Base-by-base conservation (phyloP, 2,797 vertebrate species). In the Peromyscus nudipes region DNA sequence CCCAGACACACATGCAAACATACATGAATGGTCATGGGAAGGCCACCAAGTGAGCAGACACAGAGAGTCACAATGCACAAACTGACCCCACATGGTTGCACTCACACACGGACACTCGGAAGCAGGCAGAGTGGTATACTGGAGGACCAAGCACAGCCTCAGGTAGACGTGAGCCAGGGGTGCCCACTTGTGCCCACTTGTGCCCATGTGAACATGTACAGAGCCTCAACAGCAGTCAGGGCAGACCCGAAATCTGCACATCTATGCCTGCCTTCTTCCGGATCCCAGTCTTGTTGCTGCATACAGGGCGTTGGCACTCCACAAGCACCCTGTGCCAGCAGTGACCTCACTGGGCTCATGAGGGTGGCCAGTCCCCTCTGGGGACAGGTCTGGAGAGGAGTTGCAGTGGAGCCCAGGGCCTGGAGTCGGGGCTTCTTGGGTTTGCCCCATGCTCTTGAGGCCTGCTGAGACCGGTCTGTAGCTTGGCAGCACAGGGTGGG, bases 301-400 rank as follows among this genome's bases (percentile, higher is more conserved):
- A 25, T 82, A 85, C 81, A 80, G 84, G 49, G 75, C 34, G 49
- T 37, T 96, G 96, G 87, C 95, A 94, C 60, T 64, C 3, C 12
- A 23, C 55, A 12, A 46, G 65, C 25, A 64, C 34, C 29, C 16
- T 43, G 95, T 77, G 90, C 97, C 97, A 97, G 95, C n/a, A 92
- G 64, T 95, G 96, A 96, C 62, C 90, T 97, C 97, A 97, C 6
- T 2, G 4, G 64, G 69, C 91, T 95, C 95, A 88, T 49, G 25
- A 95, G 87, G 81, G 84, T 82, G 88, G 96, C 95, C 25, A 29
- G 80, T 71, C 25, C 73, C 62, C 0, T 10, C 43, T 16, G 64
- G 43, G 64, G 64, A 52, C 34, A 0, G 10, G 69, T 81, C n/a
- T 43, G 77, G 62, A 57, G 52, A 96, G 91, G 83, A 29, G 16